phyloP scores from a whole-genome alignment of 2,888 invertebrate species.

The Lamellibrachia satsuma region DNA sequence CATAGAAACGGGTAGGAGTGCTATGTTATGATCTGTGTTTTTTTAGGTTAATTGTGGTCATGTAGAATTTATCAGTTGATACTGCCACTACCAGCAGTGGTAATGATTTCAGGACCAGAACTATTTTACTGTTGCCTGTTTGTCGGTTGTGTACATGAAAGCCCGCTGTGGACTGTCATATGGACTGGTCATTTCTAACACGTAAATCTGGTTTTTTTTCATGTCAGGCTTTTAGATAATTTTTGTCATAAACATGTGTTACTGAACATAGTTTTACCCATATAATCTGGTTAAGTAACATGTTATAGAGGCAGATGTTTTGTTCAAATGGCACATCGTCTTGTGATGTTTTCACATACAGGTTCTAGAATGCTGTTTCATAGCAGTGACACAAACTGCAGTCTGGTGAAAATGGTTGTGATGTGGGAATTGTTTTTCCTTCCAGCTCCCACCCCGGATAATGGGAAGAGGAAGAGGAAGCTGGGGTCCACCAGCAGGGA shows the following conservation, averaged over 20 bases:
- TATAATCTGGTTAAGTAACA: too few relatives aligned
- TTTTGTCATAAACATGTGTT: not conserved
- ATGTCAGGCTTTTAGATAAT: not conserved
- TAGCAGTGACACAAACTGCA: not conserved
- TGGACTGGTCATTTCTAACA: conserved; percentile 7
- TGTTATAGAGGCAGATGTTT: too few relatives aligned
- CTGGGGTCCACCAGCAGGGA: conserved; percentile 37
- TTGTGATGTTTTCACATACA: not conserved
- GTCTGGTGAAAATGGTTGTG: not conserved
- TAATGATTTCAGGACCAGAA: not conserved
- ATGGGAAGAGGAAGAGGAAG: conserved; percentile 35
- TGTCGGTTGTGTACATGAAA: not conserved
- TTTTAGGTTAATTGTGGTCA: not conserved
- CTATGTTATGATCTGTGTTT: not conserved
- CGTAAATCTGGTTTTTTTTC: not conserved
- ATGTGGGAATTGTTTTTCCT: not conserved
- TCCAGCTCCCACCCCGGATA: conserved; percentile 35
- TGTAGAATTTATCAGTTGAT: conserved; percentile 5
- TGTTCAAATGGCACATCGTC: too few relatives aligned
- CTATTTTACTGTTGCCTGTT: not conserved
- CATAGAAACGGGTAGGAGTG: not conserved
- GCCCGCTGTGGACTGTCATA: not conserved
- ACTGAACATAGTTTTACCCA: not conserved
- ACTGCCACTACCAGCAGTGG: not conserved
- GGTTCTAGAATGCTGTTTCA: not conserved